Evolutionary conservation across 2,797 vertebrate species (phyloP), one percentile per base, ranked within the genome.

Genomic region (Sparidentex hasta): DNA sequence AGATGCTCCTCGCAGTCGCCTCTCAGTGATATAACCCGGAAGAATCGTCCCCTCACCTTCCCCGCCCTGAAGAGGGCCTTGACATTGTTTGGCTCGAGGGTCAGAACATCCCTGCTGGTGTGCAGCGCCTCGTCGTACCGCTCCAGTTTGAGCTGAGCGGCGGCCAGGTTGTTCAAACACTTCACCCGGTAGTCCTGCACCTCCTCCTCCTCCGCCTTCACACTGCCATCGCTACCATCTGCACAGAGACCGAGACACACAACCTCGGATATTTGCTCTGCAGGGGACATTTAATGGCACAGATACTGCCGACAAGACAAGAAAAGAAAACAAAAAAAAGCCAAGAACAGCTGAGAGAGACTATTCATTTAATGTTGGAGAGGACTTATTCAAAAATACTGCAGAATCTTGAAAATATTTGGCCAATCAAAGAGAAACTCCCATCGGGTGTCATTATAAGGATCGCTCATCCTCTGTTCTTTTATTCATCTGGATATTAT

Each of bases 91-190:
- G 94, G 93, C 64, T 96, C 95, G 16, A 97, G 93, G 81, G 88
- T 76, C 75, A 97, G 90, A 2, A 94, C 95, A 2, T 95, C 94
- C 18, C 92, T 87, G 81, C 95, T 96, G 78, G 95, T 95, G 11
- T 87, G 93, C 85, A 97, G 90, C 0, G 95, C 96, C 68, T 97
- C 94, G 1, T 85, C 89, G 8, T 57, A 85, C 81, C 92, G 95
- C 81, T 95, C 93, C 90, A 97, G 93, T 88, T 96, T 97, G 71
- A 97, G 73, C 84, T 96, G 96, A 29, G 94, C 81, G 0, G 96
- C 88, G 17, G 96, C 96, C 87, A 96, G 90, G 90, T 97, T 97
- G 89, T 97, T 97, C 69, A 97, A 93, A 93, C 96, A 97, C 88
- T 98, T 97, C 41, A 97, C 91, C n/a, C 94, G 89, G 84, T 96